phyloP scores from a whole-genome alignment of 2,797 vertebrate species.

The Hydrocynus forskahlii region DNA sequence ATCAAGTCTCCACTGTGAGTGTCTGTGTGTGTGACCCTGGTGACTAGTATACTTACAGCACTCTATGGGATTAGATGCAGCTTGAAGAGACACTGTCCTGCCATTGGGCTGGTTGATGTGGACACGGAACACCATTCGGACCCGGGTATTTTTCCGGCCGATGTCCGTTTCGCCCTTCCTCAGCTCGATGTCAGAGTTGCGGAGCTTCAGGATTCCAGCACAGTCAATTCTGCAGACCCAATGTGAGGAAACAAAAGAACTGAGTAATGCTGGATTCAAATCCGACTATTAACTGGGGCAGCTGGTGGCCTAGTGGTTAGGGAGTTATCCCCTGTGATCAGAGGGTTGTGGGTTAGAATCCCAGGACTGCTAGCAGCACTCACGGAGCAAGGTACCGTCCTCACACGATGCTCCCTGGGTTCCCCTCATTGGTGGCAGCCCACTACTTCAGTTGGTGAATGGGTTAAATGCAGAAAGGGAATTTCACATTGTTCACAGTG shows the following conservation, averaged over 20 bases:
- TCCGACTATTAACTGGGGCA: too few species aligned
- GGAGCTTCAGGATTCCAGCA: constrained; percentile 93
- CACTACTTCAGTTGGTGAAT: too few species aligned
- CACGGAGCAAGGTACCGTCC: too few species aligned
- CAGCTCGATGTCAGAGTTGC: constrained; percentile 96
- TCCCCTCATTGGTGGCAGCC: too few species aligned
- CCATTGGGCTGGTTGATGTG: constrained; percentile 92
- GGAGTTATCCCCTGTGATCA: too few species aligned
- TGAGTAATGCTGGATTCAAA: background rate
- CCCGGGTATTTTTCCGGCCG: constrained; percentile 93
- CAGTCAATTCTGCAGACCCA: constrained; percentile 88
- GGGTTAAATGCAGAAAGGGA: too few species aligned
- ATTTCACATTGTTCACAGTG: too few species aligned
- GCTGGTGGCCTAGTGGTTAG: too few species aligned
- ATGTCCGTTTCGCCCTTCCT: constrained; percentile 98
- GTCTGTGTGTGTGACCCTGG: constrained; percentile 12
- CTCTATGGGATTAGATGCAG: constrained; percentile 92
- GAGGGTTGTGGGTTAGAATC: too few species aligned
- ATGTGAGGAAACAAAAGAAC: constrained; percentile 8
- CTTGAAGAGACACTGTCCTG: constrained; percentile 90
- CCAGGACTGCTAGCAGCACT: too few species aligned
- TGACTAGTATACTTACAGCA: constrained; percentile 88
- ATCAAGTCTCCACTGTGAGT: too few species aligned
- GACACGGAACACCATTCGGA: constrained; percentile 93
- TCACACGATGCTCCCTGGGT: too few species aligned